Base-by-base conservation (phyloP, 2,888 invertebrate species). In the Campaea margaritaria region DNA sequence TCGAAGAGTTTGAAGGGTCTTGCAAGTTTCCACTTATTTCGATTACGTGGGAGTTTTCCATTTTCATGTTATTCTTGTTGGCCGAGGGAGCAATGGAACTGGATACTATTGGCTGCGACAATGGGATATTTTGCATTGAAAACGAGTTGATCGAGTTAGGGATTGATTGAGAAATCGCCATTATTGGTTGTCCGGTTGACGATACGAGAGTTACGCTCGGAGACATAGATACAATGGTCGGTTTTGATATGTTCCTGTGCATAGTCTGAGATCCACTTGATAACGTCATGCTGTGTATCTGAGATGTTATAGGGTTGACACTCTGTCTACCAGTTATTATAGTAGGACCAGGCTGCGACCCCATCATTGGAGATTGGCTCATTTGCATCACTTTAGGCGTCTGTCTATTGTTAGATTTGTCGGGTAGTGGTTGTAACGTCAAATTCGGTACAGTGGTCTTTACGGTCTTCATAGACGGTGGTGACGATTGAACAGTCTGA, bases 301-400 rank as follows among this genome's bases (percentile, higher is more conserved):
- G 93, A 28, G 93, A 90, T 49, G 93, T 93, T 46, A 92, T 90
- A 3, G 93, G 93, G 73, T 89, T 91, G n/a, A 93, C 77, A 64
- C 76, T 88, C 50, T 86, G 87, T 65, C 91, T 83, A 50, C 87
- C 88, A 38, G 83, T 79, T 70, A 89, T 83, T 34, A 87, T 81
- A 51, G 82, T 79, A n/a, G 81, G 70, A n/a, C 79, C 81, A 1
- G 83, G 64, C 67, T 90, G 91, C 34, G 89, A 81, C 13, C 83
- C 83, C 28, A 89, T 68, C 21, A 90, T 70, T 27, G 82, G 79
- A 8, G 82, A 67, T 34, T 86, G 78, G 62, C 82, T 84, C 91
- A 92, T 91, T 74, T 91, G 91, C 50, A 93, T 83, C 9, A 93
- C 86, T 82, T 93, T 93, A 0, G 89, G 87, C 4, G 87, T 84